Evolutionary conservation across 2,888 invertebrate genomes (phyloP).

Genomic region (Mimachlamys varia): DNA sequence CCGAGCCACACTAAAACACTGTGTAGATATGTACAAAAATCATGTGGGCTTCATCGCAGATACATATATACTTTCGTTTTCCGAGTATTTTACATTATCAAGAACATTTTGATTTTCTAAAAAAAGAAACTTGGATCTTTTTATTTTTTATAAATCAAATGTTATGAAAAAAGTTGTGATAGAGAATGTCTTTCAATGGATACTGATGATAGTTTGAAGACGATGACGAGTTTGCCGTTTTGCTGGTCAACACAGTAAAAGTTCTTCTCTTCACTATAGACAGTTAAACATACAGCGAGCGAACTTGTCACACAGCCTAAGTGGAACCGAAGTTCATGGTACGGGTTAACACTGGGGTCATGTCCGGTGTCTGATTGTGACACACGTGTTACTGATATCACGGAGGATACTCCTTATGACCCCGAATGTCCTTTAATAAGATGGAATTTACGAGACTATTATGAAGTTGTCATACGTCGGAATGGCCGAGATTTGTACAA

Average conservation of each 20-base stretch:
- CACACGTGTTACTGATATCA: not conserved
- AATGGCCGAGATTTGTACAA: conserved; percentile 11
- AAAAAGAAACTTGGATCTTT: not conserved
- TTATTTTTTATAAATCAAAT: not conserved
- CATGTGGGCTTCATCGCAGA: not conserved
- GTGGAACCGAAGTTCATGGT: not conserved
- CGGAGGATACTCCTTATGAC: not conserved
- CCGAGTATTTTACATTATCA: conserved; percentile 14
- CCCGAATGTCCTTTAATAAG: not conserved
- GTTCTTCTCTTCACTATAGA: not conserved
- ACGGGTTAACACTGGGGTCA: no score
- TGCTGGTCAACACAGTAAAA: not conserved
- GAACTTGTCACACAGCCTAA: not conserved
- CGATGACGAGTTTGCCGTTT: not conserved
- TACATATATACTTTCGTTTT: not conserved
- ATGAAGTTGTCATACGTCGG: conserved; percentile 3
- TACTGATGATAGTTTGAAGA: not conserved
- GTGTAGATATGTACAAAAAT: conserved; percentile 25
- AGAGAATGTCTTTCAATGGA: not conserved
- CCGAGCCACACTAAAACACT: not conserved
- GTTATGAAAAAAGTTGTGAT: not conserved
- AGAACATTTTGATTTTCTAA: conserved; percentile 20
- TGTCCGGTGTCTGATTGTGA: not conserved
- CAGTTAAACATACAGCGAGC: not conserved
- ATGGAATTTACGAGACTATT: not conserved